These are phyloP conservation scores for Embidobia sp. DNA, from an alignment of 2,888 invertebrate genomes.

Conservation along the genomic window DNA sequence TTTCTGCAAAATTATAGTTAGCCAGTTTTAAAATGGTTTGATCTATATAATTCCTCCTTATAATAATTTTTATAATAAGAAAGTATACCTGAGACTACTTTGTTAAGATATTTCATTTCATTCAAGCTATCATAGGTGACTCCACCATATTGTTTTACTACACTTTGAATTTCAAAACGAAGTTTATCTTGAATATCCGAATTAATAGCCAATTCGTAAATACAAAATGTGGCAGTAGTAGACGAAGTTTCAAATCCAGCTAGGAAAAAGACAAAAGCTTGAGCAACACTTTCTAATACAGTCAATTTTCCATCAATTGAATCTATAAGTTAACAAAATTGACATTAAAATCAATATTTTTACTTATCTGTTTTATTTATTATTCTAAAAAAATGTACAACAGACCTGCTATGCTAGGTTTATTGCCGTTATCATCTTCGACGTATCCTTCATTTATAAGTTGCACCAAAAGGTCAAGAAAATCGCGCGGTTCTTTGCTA, in stretches of 20 bases:
- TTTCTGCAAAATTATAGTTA: too few relatives aligned
- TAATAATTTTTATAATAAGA: not conserved
- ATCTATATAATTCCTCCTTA: too few relatives aligned
- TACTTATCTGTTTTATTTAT: too few relatives aligned
- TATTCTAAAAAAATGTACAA: too few relatives aligned
- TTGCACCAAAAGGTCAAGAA: constrained; percentile 78
- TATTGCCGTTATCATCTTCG: constrained; percentile 66
- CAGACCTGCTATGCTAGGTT: constrained; percentile 27
- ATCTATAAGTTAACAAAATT: not conserved
- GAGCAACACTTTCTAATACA: constrained; percentile 81
- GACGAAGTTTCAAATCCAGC: constrained; percentile 83
- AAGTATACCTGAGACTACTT: constrained; percentile 79
- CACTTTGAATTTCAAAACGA: constrained; percentile 78
- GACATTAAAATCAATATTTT: too few relatives aligned
- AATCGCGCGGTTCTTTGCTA: constrained; percentile 75
- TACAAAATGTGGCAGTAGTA: constrained; percentile 81
- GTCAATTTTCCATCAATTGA: constrained; percentile 69
- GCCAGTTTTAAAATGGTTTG: not conserved
- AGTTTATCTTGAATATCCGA: constrained; percentile 80
- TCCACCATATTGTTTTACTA: constrained; percentile 73
- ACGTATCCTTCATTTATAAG: constrained; percentile 73
- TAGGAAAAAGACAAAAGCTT: constrained; percentile 82
- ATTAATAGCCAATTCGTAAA: constrained; percentile 81
- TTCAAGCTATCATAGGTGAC: constrained; percentile 80
- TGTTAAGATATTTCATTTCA: constrained; percentile 82